Percentiles rank a stretch among this genome's conserved stretches.
Conservation (phyloP, 2,888 invertebrate species). For the Psylliodes chrysocephalus region DNA sequence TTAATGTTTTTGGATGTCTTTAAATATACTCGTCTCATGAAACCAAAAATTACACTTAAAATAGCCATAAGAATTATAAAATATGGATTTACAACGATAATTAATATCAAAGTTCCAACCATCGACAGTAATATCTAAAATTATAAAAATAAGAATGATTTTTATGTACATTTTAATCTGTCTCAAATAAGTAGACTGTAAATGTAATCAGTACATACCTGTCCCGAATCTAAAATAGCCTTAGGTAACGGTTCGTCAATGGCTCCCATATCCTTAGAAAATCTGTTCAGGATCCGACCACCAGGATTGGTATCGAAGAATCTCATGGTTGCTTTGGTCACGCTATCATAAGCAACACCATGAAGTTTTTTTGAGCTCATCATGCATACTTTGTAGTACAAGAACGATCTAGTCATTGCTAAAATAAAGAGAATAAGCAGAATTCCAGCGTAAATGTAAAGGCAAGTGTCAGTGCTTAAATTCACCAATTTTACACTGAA, state of each 20-base stretch:
- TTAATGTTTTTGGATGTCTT: conserved; percentile 77
- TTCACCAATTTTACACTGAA: background rate
- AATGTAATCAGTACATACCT: no score
- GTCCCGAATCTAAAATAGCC: conserved; percentile 31
- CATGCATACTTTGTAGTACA: conserved; percentile 31
- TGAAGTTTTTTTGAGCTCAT: conserved; percentile 29
- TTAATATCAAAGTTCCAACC: conserved; percentile 67
- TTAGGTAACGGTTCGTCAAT: conserved; percentile 35
- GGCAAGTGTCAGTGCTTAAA: conserved; percentile 12
- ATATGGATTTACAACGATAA: conserved; percentile 67
- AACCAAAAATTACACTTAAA: conserved; percentile 70
- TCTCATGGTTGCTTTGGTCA: conserved; percentile 29
- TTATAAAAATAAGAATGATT: background rate
- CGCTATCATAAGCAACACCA: conserved; percentile 22
- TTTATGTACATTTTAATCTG: no score
- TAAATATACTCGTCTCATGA: conserved; percentile 74
- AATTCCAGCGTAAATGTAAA: conserved; percentile 24
- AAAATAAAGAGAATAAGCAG: conserved; percentile 12
- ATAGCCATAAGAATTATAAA: conserved; percentile 65
- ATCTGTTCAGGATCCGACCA: conserved; percentile 35
- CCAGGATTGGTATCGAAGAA: conserved; percentile 39
- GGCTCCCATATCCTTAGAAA: conserved; percentile 35
- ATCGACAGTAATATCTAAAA: conserved; percentile 63
- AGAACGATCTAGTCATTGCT: conserved; percentile 26
- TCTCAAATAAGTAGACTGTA: no score